Base-by-base conservation (phyloP, 2,888 invertebrate genomes). In the Cheilosia variabilis region DNA sequence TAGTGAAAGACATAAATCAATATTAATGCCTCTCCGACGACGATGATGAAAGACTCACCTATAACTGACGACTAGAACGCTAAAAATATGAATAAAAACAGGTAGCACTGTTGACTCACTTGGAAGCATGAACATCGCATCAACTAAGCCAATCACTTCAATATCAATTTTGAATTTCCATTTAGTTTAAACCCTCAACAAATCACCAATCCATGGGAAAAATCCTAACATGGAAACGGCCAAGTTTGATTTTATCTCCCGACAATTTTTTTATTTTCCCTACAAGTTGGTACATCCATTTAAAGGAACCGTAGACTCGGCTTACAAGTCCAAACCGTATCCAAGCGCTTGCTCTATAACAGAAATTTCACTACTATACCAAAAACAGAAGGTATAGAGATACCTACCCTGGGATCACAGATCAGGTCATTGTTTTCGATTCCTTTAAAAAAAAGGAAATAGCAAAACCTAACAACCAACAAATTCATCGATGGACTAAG, bases 381-480 rank as follows among this genome's bases (percentile, higher is more conserved):
- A 80, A 71, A 80, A 69, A 43, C 69, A 79, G 73, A 79, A 69
- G 78, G 58, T 52, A 62, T 22, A 13, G 3, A 13, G 37, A 37
- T 37, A 37, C 69, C 75, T 50, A 57, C 58, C 69, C 69, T 47
- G 80, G 76, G 86, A 81, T 86, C 86, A 86, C 76, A 86, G 86
- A 86, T 86, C 86, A 86, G 86, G 86, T 86, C 86, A 86, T 77
- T 80, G 80, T 84, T 84, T 79, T 41, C 58, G 69, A 65, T 79
- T 71, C 65, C 45, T 60, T 55, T n/a, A 66, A 75, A 41, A 37
- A 3, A 58, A 65, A 45, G 9, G 17, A 57, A 75, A 68, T 27
- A 62, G n/a, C 43, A 60, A 63, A 60, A 76, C 71, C 71, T 77
- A 68, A 86, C 76, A 80, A 86, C 71, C 43, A 86, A 86, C 86